Evolutionary conservation across 2,113 vertebrate genomes (phyloP), one percentile per base, ranked within the genome.

Genomic region (Vimba vimba): DNA sequence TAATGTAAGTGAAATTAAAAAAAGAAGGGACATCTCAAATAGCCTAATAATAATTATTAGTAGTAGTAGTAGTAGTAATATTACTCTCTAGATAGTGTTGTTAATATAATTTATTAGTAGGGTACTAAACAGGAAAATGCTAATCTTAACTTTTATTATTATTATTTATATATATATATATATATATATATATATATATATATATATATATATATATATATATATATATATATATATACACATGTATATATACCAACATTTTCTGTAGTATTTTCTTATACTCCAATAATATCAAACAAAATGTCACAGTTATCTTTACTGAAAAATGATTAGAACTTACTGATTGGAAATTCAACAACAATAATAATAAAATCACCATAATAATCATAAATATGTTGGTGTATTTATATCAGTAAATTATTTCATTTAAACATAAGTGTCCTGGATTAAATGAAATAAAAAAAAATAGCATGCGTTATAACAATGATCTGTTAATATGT

Each of bases 401-500:
- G 6, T 8, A 21, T 57, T 39, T 23, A 1, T 36, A 19, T 69
- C 19, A 21, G 36, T 36, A 21, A 71, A 71, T 12, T 12, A 43
- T 39, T 69, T 69, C 5, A 60, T 79, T 79, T 79, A 79, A 79
- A 33, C 33, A 23, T 0, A 43, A 15, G 27, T 13, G 47, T 30
- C 12, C n/a, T 33, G n/a, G 5, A 25, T 74, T 10, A 3, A 78
- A 12, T 80, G 0, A 13, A 64, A 45, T 10, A 0, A 13, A 13
- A 68, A 50, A 47, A 17, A 17, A 17, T 10, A 68, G 12, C 17
- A 33, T 33, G 45, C 62, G 45, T 76, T 33, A 84, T 25, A 62
- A 59, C 19, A 69, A 25, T 74, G 57, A 80, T 83, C 25, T 86
- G 17, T 52, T 30, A 5, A 82, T 23, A 73, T 79, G 79, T 47